phyloP scores from a whole-genome alignment of 2,113 vertebrate genomes.

The Nycticebus coucang region DNA sequence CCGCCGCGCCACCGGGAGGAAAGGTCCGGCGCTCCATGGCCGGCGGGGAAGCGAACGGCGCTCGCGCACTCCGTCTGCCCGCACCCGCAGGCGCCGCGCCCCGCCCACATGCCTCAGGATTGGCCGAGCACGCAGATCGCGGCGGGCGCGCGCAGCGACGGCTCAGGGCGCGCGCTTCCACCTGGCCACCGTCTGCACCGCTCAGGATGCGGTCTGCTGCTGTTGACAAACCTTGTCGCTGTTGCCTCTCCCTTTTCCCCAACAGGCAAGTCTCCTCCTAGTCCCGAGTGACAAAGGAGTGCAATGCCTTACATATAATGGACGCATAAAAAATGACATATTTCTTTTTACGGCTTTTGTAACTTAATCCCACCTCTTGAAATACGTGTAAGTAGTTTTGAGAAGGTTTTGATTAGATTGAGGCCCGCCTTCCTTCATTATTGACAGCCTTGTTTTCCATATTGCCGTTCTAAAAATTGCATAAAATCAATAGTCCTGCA shows the following conservation, averaged over 20 bases:
- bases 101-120: not conserved
- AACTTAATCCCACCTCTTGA: not conserved
- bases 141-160: no score
- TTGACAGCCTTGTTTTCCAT: not conserved
- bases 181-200: fast-evolving
- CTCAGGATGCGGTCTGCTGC: fast-evolving
- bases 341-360: not conserved
- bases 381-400: not conserved
- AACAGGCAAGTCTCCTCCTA: not conserved
- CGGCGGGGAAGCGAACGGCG: fast-evolving
- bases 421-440: not conserved
- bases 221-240: fast-evolving
- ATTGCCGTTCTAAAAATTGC: not conserved
- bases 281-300: not conserved
- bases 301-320: not conserved
- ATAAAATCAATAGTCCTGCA: not conserved
- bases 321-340: not conserved
- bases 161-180: not conserved
- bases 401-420: not conserved
- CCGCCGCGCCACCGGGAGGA: conserved; percentile 73
- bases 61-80: fast-evolving
- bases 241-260: no score
- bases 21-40: conserved; percentile 82
- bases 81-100: fast-evolving
- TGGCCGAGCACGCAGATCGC: not conserved